These are phyloP conservation scores for Piliocolobus tephrosceles DNA, from an alignment of 2,113 vertebrate species.

Conservation along the genomic window DNA sequence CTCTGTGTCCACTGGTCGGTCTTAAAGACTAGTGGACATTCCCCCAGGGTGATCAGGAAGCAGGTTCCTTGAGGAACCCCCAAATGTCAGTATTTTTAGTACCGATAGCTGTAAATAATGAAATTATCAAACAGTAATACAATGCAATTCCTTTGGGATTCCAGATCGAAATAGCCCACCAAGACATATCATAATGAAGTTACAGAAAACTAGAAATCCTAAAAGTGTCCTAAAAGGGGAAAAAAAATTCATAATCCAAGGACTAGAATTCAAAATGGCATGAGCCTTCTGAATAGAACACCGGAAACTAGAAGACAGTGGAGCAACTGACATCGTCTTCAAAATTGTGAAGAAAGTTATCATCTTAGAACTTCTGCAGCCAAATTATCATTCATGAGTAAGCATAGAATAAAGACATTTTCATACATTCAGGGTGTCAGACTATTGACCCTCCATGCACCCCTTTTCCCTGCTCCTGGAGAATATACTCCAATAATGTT, in stretches of 20 bases:
- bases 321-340: background rate
- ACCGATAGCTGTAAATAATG: background rate
- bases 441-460: background rate
- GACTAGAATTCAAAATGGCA: background rate
- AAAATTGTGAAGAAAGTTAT: background rate
- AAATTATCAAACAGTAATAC: background rate
- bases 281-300: background rate
- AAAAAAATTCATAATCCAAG: background rate
- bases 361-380: background rate
- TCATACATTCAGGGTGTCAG: background rate
- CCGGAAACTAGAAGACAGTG: background rate
- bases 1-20: background rate
- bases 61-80: background rate
- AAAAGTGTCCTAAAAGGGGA: background rate
- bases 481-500: background rate
- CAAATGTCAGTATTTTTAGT: background rate
- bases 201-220: background rate
- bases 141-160: background rate
- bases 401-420: background rate
- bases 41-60: background rate
- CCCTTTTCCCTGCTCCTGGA: background rate
- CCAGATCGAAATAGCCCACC: background rate
- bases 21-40: background rate
- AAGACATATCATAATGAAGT: background rate
- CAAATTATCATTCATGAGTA: background rate